Evolutionary conservation across 1,140 invertebrate species (phyloP).

Genomic region (Microplitis mediator): DNA sequence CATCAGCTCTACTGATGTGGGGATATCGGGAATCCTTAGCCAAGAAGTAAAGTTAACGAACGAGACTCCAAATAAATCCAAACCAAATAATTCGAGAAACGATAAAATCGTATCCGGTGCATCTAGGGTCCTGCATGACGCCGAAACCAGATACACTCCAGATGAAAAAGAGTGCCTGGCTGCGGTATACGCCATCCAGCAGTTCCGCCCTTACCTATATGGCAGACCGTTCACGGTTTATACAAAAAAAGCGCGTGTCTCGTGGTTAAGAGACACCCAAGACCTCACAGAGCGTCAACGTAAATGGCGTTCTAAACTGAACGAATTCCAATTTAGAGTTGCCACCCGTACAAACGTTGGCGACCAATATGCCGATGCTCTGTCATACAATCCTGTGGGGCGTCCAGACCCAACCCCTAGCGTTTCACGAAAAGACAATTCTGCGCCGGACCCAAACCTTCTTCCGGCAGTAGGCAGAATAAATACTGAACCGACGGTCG

Average conservation of each 20-base stretch:
- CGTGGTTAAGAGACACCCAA: constrained; percentile 40
- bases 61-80: not conserved
- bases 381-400: not conserved
- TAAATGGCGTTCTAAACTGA: not conserved
- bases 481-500: too few relatives aligned
- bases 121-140: constrained; percentile 35
- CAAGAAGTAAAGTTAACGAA: too few relatives aligned
- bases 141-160: constrained; percentile 39
- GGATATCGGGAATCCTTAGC: too few relatives aligned
- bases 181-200: constrained; percentile 44
- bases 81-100: not conserved
- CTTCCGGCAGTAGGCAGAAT: too few relatives aligned
- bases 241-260: constrained; percentile 56
- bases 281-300: not conserved
- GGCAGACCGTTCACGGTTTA: constrained; percentile 51
- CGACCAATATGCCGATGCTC: not conserved
- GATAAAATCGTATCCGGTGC: constrained; percentile 26
- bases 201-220: constrained; percentile 55
- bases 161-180: constrained; percentile 33
- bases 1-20: too few relatives aligned
- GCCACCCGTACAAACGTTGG: not conserved
- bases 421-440: too few relatives aligned
- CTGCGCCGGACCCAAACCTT: too few relatives aligned
- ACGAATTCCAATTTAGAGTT: not conserved
- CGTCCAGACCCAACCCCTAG: not conserved